Base-by-base conservation (phyloP, 2,113 vertebrate genomes). In the Bostrychus sinensis region DNA sequence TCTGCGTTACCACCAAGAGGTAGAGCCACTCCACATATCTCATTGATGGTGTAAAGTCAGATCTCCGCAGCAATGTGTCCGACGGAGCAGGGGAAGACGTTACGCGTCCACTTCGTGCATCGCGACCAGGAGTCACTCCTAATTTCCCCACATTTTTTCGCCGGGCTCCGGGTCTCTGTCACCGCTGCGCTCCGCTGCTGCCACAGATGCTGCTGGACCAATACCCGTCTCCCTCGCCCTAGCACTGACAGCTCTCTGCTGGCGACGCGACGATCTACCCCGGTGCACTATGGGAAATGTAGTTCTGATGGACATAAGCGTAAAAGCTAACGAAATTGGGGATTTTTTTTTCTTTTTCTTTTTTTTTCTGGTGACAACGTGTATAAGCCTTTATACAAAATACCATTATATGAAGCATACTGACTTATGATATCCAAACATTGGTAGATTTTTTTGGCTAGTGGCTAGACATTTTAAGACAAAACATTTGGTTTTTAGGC, bases 151-250 rank as follows among this genome's bases (percentile, higher is more conserved):
- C 86, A 87, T 89, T 68, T 36, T 57, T 65, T 70, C 16, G 65
- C 51, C 39, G 75, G 68, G 70, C 72, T 20, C 66, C 16, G 71
- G 43, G 50, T 77, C 66, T 75, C 84, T 46, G 62, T 83, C 77
- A 58, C 55, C 54, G 66, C 75, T 74, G 28, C 51, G 72, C 80
- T 84, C 63, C 72, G 75, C 63, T 50, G 74, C 79, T 82, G 80
- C 68, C 68, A 62, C 64, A 82, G 88, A 86, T 86, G 90, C 84
- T 87, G 88, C 83, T 88, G 88, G 83, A 89, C 86, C 84, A 75
- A 65, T 56, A 74, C 45, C 76, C 82, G 60, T 70, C 36, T 16
- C 56, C 41, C 61, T 46, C 68, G 61, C 65, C 51, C 56, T 65
- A 38, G 37, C 77, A 53, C 60, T 90, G 83, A 89, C 87, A 91